Conservation (phyloP, 2,113 vertebrate species). For the Camelus dromedarius region DNA sequence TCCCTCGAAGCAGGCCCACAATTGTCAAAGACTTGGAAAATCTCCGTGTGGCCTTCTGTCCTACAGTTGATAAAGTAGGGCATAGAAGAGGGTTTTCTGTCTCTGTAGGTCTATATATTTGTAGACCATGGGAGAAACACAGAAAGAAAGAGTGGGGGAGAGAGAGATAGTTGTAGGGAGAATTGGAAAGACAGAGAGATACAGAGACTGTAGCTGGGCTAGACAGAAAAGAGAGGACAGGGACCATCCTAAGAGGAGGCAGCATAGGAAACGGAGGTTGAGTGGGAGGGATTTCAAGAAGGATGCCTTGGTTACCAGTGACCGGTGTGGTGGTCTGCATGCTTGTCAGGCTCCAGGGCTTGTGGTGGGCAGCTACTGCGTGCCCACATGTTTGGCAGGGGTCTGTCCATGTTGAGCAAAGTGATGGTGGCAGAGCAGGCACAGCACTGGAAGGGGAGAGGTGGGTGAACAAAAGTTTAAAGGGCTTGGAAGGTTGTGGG, state of each 20-base stretch:
- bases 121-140: not conserved
- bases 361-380: not conserved
- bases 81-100: not conserved
- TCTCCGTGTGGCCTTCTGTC: not conserved
- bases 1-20: not conserved
- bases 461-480: not conserved
- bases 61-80: fast-evolving
- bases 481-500: not conserved
- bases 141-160: not conserved
- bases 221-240: not conserved
- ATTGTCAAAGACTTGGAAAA: not conserved
- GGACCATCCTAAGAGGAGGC: not conserved
- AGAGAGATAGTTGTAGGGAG: not conserved
- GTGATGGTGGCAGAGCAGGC: too few species aligned
- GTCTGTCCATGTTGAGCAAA: too few species aligned
- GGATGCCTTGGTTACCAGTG: not conserved
- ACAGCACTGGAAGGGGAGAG: not conserved
- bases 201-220: not conserved
- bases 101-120: not conserved
- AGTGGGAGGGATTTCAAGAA: not conserved
- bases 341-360: not conserved
- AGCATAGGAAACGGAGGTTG: not conserved
- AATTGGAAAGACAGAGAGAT: not conserved
- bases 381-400: not conserved
- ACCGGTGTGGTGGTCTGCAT: not conserved